Evolutionary conservation across 2,113 vertebrate genomes (phyloP).

Genomic region (Malaclemys terrapin): DNA sequence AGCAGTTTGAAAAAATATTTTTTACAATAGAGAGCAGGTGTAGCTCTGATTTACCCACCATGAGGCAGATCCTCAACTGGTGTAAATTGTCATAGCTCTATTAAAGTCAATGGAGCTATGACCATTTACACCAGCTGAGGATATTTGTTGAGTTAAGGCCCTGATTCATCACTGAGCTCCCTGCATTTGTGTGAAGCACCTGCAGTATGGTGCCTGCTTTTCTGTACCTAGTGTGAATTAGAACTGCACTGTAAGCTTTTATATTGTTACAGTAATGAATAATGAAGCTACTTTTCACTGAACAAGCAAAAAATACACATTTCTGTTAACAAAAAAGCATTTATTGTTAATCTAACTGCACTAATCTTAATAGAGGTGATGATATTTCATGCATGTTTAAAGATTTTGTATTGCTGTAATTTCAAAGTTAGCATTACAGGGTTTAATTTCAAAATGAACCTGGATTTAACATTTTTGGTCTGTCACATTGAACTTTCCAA

Average conservation of each 20-base stretch:
- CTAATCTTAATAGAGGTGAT: background rate
- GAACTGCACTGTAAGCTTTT: background rate
- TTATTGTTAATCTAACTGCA: background rate
- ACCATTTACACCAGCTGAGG: background rate
- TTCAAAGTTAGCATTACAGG: background rate
- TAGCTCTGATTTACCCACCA: background rate
- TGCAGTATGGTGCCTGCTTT: accelerated
- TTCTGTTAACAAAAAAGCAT: background rate
- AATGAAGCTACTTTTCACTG: background rate
- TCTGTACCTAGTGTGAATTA: accelerated
- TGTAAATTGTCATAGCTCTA: background rate
- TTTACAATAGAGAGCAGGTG: background rate
- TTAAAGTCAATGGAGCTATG: background rate
- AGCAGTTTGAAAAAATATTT: background rate
- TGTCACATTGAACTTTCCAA: background rate
- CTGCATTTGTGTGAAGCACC: background rate
- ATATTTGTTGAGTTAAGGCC: background rate
- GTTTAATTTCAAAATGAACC: background rate
- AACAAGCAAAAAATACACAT: background rate
- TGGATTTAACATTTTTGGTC: background rate
- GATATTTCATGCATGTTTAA: background rate
- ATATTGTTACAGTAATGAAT: background rate
- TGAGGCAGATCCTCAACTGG: background rate
- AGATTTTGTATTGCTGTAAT: background rate
- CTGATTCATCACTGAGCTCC: background rate